These are phyloP conservation scores for Drosophila takahashii DNA, from an alignment of 1,140 invertebrate species.

Conservation along the genomic window DNA sequence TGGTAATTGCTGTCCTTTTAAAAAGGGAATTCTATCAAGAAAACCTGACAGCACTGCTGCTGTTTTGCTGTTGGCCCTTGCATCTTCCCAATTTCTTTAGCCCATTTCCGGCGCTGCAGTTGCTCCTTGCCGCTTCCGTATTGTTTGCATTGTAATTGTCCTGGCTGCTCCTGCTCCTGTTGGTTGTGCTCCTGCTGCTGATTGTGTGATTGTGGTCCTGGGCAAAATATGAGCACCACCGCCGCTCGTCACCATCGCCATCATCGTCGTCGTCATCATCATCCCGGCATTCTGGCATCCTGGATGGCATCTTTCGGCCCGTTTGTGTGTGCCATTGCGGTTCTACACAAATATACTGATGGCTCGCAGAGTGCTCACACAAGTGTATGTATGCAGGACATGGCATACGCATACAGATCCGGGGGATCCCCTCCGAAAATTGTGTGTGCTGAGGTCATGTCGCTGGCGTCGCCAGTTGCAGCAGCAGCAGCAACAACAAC, in stretches of 20 bases:
- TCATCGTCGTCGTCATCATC: slow-evolving; percentile 9
- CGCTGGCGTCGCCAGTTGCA: slow-evolving; percentile 62
- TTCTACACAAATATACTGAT: slow-evolving; percentile 79
- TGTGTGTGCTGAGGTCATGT: slow-evolving; percentile 78
- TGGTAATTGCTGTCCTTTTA: neutral
- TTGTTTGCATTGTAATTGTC: slow-evolving; percentile 80
- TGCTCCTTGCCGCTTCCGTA: slow-evolving; percentile 52
- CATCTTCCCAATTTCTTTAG: slow-evolving; percentile 54
- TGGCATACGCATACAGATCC: slow-evolving; percentile 47
- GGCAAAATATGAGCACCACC: slow-evolving; percentile 53
- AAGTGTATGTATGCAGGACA: slow-evolving; percentile 26
- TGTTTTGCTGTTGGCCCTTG: slow-evolving; percentile 43
- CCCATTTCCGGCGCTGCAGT: slow-evolving; percentile 57
- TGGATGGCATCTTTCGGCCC: slow-evolving; percentile 36
- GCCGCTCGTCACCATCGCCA: slow-evolving; percentile 18
- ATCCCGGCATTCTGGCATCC: slow-evolving; percentile 18
- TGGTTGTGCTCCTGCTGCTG: slow-evolving; percentile 7
- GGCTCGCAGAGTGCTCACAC: slow-evolving; percentile 39
- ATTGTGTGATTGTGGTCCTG: slow-evolving; percentile 25
- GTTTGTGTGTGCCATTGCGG: slow-evolving; percentile 67
- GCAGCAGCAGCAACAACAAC: slow-evolving; percentile 33
- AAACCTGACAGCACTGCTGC: slow-evolving; percentile 19
- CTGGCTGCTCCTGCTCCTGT: slow-evolving; percentile 6
- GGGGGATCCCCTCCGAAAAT: slow-evolving; percentile 46
- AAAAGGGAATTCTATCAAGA: slow-evolving; percentile 18